Base-by-base conservation (phyloP, 2,113 vertebrate species). In the Aegotheles bennettii region DNA sequence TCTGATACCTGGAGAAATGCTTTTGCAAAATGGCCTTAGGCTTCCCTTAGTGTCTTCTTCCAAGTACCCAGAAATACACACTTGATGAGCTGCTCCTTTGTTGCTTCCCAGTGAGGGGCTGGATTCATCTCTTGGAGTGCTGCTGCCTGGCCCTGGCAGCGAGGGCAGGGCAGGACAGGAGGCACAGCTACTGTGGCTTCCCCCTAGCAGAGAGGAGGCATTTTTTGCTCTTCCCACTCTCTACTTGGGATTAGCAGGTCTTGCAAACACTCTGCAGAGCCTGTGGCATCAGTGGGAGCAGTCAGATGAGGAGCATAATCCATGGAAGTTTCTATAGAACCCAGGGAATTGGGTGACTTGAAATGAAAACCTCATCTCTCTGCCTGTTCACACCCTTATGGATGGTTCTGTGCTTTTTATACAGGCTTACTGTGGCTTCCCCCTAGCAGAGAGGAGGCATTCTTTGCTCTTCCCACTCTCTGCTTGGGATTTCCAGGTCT, bases 341-440 rank as follows among this genome's bases (percentile, higher is more conserved):
- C 35, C 2, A 11, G 53, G 42, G 53, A 43, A 13, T 24, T 4
- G 1, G 40, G 53, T 7, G 5, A 60, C 59, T 63, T 42, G 48
- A 31, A 35, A 35, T 28, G 6, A 9, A 8, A 1, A 11, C 10
- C 26, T 21, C 42, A 16, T 28, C 65, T n/a, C n/a, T n/a, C 0
- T 67, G 45, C 78, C 45, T 4, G 26, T 19, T 31, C 26, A 2
- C 7, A 10, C 50, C 64, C 35, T 61, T 13, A 59, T 4, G 63
- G 56, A 5, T 25, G 76, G 16, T 57, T 45, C 3, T 91, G 68
- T 90, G 56, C 93, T 85, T 96, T 80, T 76, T 17, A 14, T 25
- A 15, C 97, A 99, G 99, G 98, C 98, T 91, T 99, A n/a, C 25
- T 2, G 4, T 11, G 40, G 17, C 26, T 81, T 54, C 54, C 14